A percentile compares a stretch with the other conserved stretches of the same genome.
phyloP scores from a whole-genome alignment of 2,888 invertebrate species.

The Geotrupes spiniger region DNA sequence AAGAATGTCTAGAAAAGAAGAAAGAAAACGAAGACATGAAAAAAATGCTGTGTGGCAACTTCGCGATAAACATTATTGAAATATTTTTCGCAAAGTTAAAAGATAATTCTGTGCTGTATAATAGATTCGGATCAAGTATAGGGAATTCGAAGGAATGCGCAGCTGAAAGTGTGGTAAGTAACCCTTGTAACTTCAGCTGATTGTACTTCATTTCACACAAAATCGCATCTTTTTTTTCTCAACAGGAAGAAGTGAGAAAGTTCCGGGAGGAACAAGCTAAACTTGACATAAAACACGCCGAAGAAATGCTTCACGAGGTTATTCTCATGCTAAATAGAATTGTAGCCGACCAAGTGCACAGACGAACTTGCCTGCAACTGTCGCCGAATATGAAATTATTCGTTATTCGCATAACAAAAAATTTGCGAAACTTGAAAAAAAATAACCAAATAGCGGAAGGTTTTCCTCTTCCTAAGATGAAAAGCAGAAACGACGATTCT shows the following conservation, averaged over 20 bases:
- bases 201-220: too few species aligned
- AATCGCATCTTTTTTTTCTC: too few species aligned
- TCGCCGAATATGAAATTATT: slow-evolving; percentile 31
- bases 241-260: slow-evolving; percentile 26
- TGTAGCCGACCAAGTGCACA: slow-evolving; percentile 37
- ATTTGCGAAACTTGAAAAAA: slow-evolving; percentile 23
- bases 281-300: slow-evolving; percentile 31
- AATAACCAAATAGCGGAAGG: slow-evolving; percentile 28
- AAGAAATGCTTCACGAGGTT: slow-evolving; percentile 37
- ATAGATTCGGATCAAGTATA: slow-evolving; percentile 27
- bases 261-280: slow-evolving; percentile 31
- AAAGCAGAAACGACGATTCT: slow-evolving; percentile 12
- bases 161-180: slow-evolving; percentile 29
- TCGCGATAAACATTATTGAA: slow-evolving; percentile 32
- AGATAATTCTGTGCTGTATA: slow-evolving; percentile 25
- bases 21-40: slow-evolving; percentile 32
- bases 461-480: slow-evolving; percentile 29
- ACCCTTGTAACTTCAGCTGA: too few species aligned
- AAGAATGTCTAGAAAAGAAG: slow-evolving; percentile 15
- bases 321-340: slow-evolving; percentile 37
- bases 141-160: slow-evolving; percentile 24
- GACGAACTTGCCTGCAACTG: slow-evolving; percentile 33
- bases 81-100: slow-evolving; percentile 28
- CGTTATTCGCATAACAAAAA: slow-evolving; percentile 24
- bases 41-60: slow-evolving; percentile 32